Evolutionary conservation across 2,113 vertebrate species (phyloP).

Genomic region (Dolichotis patagonum): DNA sequence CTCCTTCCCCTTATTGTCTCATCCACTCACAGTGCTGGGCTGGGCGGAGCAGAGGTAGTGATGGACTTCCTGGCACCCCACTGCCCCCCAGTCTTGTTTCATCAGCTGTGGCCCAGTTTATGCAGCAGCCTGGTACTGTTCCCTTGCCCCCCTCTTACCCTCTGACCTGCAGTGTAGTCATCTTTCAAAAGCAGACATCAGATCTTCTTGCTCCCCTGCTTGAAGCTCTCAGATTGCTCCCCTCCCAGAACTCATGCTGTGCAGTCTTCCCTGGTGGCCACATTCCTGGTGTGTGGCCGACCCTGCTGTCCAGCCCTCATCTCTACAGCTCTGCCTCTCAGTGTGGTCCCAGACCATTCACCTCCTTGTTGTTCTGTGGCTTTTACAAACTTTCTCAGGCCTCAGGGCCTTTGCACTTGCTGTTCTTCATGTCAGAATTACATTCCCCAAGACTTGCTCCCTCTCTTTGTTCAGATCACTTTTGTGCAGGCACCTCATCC

Average conservation of each 20-base stretch:
- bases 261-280: not conserved
- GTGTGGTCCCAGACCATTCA: too few species aligned
- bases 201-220: not conserved
- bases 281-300: rapidly evolving
- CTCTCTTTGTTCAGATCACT: not conserved
- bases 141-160: not conserved
- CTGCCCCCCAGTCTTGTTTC: too few species aligned
- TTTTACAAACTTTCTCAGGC: not conserved
- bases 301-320: not conserved
- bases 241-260: not conserved
- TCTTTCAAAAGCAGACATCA: not conserved
- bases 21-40: not conserved
- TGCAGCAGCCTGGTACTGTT: too few species aligned
- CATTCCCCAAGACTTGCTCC: not conserved
- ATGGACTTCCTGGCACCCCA: rapidly evolving
- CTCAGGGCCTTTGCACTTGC: not conserved
- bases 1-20: not conserved
- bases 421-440: not conserved
- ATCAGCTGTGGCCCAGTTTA: rapidly evolving
- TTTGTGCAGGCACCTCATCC: not conserved
- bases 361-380: not conserved
- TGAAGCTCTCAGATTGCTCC: not conserved
- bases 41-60: rapidly evolving
- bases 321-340: not conserved
- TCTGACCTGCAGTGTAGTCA: too few species aligned